Conservation (phyloP, 2,113 vertebrate genomes). For the Malaclemys terrapin region DNA sequence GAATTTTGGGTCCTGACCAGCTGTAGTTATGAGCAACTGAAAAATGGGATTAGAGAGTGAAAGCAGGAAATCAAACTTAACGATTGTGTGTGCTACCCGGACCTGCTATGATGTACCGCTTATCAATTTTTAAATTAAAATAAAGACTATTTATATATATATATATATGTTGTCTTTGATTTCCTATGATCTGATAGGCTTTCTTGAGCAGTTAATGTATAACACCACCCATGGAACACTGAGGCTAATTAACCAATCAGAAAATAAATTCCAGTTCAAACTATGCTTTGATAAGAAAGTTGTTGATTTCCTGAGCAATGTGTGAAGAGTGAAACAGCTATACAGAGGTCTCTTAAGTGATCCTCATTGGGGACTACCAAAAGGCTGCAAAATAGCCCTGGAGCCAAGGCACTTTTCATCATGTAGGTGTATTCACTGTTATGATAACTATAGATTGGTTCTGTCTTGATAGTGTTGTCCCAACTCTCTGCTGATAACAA, state of each 20-base stretch:
- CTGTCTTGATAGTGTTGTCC: not conserved
- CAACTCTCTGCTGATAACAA: not conserved
- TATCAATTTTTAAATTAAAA: constrained; percentile 22
- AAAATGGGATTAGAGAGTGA: not conserved
- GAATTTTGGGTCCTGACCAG: not conserved
- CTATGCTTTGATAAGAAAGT: not conserved
- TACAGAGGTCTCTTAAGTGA: not conserved
- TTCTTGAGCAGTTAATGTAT: not conserved
- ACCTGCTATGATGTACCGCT: not conserved
- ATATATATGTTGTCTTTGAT: not conserved
- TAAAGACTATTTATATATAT: not conserved
- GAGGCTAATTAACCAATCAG: not conserved
- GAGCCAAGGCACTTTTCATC: not conserved
- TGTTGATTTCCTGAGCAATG: not conserved
- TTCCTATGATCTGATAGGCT: not conserved
- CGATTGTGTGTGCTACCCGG: not conserved
- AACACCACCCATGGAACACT: not conserved
- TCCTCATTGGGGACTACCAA: not conserved
- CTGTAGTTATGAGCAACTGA: not conserved
- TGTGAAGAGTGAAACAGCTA: not conserved
- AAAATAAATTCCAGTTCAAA: constrained; percentile 9
- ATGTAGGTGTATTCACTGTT: not conserved
- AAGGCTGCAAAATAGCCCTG: not conserved
- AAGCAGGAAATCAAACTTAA: not conserved
- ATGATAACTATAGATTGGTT: not conserved